Conservation (phyloP, 1,140 invertebrate species). For the Cotesia typhae region DNA sequence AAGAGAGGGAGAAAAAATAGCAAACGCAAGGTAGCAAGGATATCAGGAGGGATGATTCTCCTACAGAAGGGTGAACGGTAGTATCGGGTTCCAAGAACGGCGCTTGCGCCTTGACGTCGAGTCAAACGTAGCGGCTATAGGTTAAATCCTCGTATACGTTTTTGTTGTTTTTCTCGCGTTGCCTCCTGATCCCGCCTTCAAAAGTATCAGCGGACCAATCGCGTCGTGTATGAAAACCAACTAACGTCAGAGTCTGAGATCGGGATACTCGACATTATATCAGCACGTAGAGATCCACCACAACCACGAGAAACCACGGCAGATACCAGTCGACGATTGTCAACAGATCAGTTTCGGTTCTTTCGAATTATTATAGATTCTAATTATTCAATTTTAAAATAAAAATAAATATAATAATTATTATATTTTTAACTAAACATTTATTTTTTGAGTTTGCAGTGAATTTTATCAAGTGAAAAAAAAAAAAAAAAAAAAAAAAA, state of each 20-base stretch:
- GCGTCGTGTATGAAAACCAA: conserved; percentile 31
- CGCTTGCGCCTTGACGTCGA: conserved; percentile 44
- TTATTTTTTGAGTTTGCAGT: background rate
- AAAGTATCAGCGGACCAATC: conserved; percentile 63
- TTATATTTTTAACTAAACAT: background rate
- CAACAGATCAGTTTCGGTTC: conserved; percentile 44
- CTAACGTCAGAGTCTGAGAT: conserved; percentile 31
- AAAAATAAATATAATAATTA: background rate
- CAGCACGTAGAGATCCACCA: conserved; percentile 34
- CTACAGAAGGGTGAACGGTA: conserved; percentile 39
- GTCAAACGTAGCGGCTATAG: conserved; percentile 66
- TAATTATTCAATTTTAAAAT: background rate
- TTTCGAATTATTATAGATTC: background rate
- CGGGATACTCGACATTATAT: conserved; percentile 48
- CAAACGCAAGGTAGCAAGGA: background rate
- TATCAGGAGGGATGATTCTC: conserved; percentile 26
- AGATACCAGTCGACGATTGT: conserved; percentile 45
- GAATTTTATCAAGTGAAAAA: too few relatives aligned
- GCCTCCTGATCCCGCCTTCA: conserved; percentile 67
- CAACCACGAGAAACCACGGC: background rate
- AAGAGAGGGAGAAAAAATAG: background rate
- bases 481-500: too few relatives aligned
- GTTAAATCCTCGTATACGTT: conserved; percentile 64
- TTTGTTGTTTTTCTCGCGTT: conserved; percentile 63
- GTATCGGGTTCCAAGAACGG: background rate